phyloP scores from a whole-genome alignment of 92 coral and sea anemone species.

The Chrysogorgia sp. region DNA sequence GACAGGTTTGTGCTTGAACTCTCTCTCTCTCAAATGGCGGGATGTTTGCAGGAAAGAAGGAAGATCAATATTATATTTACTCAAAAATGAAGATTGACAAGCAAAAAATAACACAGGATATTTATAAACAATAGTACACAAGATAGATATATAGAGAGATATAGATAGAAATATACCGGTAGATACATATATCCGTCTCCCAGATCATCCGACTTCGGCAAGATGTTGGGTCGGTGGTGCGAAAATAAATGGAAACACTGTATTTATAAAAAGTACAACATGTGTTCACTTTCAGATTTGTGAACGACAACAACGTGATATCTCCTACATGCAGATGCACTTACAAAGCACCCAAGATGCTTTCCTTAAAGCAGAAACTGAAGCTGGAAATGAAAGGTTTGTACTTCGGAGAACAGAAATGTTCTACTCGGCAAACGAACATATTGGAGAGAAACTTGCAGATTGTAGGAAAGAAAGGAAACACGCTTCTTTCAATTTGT shows the following conservation, averaged over 20 bases:
- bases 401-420: background rate
- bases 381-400: slow-evolving; percentile 30
- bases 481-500: background rate
- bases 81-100: too few species aligned
- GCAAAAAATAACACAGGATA: too few species aligned
- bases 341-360: slow-evolving; percentile 86
- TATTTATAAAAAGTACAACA: background rate
- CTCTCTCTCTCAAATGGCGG: too few species aligned
- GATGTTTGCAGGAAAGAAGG: too few species aligned
- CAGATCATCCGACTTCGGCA: too few species aligned
- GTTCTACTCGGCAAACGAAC: background rate
- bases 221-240: too few species aligned
- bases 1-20: slow-evolving; percentile 68
- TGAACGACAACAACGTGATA: slow-evolving; percentile 98
- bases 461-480: background rate
- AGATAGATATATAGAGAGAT: too few species aligned
- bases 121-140: too few species aligned
- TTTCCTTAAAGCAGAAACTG: slow-evolving; percentile 74
- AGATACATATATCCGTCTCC: too few species aligned
- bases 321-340: slow-evolving; percentile 95
- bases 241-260: too few species aligned
- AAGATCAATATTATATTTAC: too few species aligned
- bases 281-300: slow-evolving; percentile 69
- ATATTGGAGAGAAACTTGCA: background rate
- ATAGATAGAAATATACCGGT: too few species aligned